Base-by-base conservation (phyloP, 2,888 invertebrate species). In the Drosophila austrosaltans region DNA sequence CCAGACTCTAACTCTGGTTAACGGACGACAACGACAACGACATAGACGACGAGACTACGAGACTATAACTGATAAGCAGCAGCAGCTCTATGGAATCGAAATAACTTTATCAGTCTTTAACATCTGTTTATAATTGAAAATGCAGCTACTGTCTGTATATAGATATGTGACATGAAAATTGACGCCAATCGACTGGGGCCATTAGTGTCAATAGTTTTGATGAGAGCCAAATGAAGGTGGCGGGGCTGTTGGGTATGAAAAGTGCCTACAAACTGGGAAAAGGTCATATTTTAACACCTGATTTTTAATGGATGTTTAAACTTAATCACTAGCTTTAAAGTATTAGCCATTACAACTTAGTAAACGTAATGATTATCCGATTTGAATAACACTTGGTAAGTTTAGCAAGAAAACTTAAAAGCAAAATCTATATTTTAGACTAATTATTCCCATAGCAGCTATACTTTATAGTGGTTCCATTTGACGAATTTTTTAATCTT, bases 51-150 rank as follows among this genome's bases (percentile, higher is more conserved):
- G 72, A 71, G 39, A 40, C 64, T 63, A 58, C 71, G 53, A 25
- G 48, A 25, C 22, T 48, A 48, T 48, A 48, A 22, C 48, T 25
- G 16, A 48, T 25, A 8, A 48, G 10, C 48, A 22, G 22, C 22
- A 48, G 73, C 54, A 60, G 73, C 44, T 20, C 48, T 10, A 48
- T 12, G 16, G 30, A 32, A 53, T 8, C 16, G n/a, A 6, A 48
- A 48, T 25, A 53, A 66, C 63, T 82, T 86, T 90, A 90, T 90
- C 90, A 82, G 66, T 44, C 68, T 68, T 87, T 90, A 78, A 91
- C 90, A 90, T 90, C 87, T 90, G 91, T 89, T 91, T 83, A 81
- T 89, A 91, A 90, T 91, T 90, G 90, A 84, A 85, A 90, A 90
- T 86, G 86, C 91, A 90, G 90, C 91, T 90, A 90, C 91, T 87